These are phyloP conservation scores for human (Homo sapiens) DNA, from an alignment of 2,113 vertebrate species.

Conservation along the genomic window DNA sequence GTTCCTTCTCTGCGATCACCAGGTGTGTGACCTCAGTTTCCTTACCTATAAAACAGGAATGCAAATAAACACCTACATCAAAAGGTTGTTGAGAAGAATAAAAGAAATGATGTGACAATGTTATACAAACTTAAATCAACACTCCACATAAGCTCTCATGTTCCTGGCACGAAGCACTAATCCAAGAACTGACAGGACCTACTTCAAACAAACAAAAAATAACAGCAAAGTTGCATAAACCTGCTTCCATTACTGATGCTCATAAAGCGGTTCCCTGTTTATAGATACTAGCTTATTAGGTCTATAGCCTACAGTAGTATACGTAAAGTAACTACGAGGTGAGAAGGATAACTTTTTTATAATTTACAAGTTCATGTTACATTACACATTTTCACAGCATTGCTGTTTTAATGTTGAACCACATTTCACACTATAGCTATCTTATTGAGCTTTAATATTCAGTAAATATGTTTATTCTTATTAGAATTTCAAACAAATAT, in stretches of 20 bases:
- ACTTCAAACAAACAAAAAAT: background rate
- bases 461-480: background rate
- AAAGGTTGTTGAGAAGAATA: background rate
- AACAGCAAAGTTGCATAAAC: background rate
- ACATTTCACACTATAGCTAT: constrained; percentile 5
- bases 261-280: background rate
- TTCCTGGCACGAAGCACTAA: background rate
- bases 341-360: constrained; percentile 22
- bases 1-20: background rate
- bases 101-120: background rate
- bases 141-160: background rate
- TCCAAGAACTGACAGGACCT: background rate
- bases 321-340: constrained; percentile 28
- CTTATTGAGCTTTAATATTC: constrained; percentile 19
- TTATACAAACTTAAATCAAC: background rate
- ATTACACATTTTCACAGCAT: background rate
- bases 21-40: background rate
- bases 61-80: background rate
- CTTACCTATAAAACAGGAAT: background rate
- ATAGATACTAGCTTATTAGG: background rate
- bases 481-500: background rate
- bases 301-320: background rate
- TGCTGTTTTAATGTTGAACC: constrained; percentile 1
- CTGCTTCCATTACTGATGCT: background rate
- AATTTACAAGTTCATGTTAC: constrained; percentile 52